Evolutionary conservation across 2,888 invertebrate species (phyloP).

Genomic region (Lepetodrilus schrolli): DNA sequence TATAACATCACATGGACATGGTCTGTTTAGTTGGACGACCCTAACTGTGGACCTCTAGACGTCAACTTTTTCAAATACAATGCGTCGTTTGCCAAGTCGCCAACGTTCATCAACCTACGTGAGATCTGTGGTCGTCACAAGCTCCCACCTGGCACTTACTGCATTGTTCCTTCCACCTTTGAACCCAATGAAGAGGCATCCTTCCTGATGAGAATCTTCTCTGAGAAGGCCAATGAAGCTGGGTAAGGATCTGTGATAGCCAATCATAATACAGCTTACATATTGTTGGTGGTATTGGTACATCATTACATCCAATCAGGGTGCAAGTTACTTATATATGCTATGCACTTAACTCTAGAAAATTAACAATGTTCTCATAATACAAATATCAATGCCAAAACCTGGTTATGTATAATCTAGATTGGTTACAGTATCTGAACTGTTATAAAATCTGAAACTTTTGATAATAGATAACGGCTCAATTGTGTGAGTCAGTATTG

Average conservation of each 20-base stretch:
- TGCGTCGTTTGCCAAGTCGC: slow-evolving; percentile 90
- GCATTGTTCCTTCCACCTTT: slow-evolving; percentile 97
- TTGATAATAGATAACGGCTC: too few species aligned
- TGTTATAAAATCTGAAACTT: too few species aligned
- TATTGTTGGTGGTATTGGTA: too few species aligned
- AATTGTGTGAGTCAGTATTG: too few species aligned
- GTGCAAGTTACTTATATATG: too few species aligned
- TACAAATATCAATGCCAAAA: too few species aligned
- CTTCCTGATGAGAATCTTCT: slow-evolving; percentile 94
- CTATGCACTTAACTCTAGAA: too few species aligned
- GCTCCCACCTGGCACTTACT: slow-evolving; percentile 93
- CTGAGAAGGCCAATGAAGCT: slow-evolving; percentile 81
- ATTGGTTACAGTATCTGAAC: too few species aligned
- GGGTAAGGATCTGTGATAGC: slow-evolving; percentile 49
- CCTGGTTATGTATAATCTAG: too few species aligned
- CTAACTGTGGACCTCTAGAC: slow-evolving; percentile 80
- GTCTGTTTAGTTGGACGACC: slow-evolving; percentile 54
- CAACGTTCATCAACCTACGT: slow-evolving; percentile 94
- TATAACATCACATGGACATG: too few species aligned
- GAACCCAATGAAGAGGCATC: slow-evolving; percentile 97
- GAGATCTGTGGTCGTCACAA: slow-evolving; percentile 96
- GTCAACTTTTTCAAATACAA: slow-evolving; percentile 95
- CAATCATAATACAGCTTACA: not conserved
- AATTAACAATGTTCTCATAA: too few species aligned
- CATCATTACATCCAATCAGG: too few species aligned